Evolutionary conservation across 1,140 invertebrate genomes (phyloP).

Genomic region (Rhopalosiphum maidis): DNA sequence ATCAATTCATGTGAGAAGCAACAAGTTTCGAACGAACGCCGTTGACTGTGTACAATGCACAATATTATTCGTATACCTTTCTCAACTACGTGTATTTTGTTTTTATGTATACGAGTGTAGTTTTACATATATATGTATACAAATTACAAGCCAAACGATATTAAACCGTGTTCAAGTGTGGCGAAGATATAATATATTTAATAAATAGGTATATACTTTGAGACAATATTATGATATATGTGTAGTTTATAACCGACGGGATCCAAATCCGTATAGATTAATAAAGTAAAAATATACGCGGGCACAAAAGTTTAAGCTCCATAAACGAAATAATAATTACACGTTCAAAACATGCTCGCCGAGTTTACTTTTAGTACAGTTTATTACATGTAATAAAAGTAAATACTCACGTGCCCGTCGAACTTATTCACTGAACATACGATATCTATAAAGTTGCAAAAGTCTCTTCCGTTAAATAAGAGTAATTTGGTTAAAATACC

Average conservation of each 20-base stretch:
- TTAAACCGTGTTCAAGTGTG: not conserved
- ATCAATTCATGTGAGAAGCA: not conserved
- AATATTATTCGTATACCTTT: not conserved
- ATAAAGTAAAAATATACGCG: not conserved
- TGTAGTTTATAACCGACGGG: not conserved
- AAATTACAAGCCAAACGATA: not conserved
- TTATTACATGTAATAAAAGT: not conserved
- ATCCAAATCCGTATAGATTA: not conserved
- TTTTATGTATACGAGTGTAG: not conserved
- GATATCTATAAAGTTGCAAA: not conserved
- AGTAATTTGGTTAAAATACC: not conserved
- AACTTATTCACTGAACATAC: not conserved
- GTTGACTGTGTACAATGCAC: not conserved
- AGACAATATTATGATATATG: not conserved
- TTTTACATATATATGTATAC: not conserved
- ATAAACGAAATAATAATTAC: slow-evolving; percentile 2
- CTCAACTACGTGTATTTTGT: not conserved
- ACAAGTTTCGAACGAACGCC: not conserved
- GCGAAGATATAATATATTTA: not conserved
- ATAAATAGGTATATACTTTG: not conserved
- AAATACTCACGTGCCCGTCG: not conserved
- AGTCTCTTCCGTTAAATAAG: not conserved
- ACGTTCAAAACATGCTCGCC: not conserved
- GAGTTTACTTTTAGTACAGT: not conserved
- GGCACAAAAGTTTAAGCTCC: not conserved